Base-by-base conservation (phyloP, 1,140 invertebrate species). In the Penaeus vannamei region DNA sequence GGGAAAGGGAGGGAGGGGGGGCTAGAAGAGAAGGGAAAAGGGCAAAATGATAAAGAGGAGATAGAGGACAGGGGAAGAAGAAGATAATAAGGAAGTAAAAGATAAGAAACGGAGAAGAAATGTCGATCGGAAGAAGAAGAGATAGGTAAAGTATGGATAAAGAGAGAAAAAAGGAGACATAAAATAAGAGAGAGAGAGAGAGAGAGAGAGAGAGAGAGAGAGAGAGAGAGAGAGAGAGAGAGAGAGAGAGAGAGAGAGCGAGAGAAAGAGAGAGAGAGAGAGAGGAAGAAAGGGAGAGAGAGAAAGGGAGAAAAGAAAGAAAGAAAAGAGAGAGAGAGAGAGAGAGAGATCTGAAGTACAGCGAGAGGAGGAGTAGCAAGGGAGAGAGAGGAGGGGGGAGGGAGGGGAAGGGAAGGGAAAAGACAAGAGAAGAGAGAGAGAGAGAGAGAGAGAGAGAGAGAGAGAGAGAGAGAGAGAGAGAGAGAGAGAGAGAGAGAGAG, bases 401-500 rank as follows among this genome's bases (percentile, higher is more conserved):
- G 19, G 79, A 19, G 79, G 17, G 36, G 19, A 26, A 19, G 79
- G 17, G 79, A 19, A 36, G 17, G 79, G 17, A 36, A 42, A 5
- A 42, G 79, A 42, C 36, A 42, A 36, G 19, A 36, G 19, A 36
- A 42, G 79, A 81, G 79, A 81, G 79, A 81, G 79, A 81, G 79
- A 81, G 79, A 81, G 79, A 53, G 46, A n/a, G 46, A 23, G 23
- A 23, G 36, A 23, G n/a, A n/a, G 22, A 10, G n/a, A n/a, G 10
- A 23, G 36, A 42, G 23, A 14, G 10, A 80, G 10, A 23, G n/a
- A 42, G 36, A 42, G 29, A 81, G 79, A 53, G 79, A 53, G 46
- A 81, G 46, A 81, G 79, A 81, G 79, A 81, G 79, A 81, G 79
- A 81, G 29, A 81, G 79, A 32, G 29, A 81, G 79, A 53, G 79